Conservation (phyloP, 2,797 vertebrate species). For the Crocidura indochinensis region DNA sequence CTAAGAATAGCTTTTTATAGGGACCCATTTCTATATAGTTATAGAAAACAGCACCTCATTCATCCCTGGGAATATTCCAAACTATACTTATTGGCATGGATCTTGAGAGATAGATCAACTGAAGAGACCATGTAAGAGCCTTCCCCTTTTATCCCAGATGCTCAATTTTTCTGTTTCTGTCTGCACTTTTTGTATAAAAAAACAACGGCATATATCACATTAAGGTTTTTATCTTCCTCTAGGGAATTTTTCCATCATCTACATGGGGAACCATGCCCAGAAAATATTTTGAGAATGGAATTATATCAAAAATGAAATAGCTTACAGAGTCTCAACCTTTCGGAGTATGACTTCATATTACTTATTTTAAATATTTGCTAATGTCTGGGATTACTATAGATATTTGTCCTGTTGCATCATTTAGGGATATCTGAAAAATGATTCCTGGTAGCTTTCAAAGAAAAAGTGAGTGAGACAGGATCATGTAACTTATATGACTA, state of each 20-base stretch:
- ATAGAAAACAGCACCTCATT: background rate
- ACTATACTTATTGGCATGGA: background rate
- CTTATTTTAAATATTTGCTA: slow-evolving; percentile 67
- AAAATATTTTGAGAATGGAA: slow-evolving; percentile 82
- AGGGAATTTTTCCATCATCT: slow-evolving; percentile 74
- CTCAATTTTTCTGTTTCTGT: slow-evolving; percentile 42
- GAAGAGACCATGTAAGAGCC: background rate
- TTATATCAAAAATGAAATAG: slow-evolving; percentile 78
- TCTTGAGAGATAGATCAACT: background rate
- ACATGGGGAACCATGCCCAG: slow-evolving; percentile 67
- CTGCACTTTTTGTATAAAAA: slow-evolving; percentile 57
- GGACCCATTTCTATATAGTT: background rate
- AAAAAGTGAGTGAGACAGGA: slow-evolving; percentile 14
- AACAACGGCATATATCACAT: slow-evolving; percentile 46
- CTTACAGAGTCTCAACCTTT: slow-evolving; percentile 68
- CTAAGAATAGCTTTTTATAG: slow-evolving; percentile 33
- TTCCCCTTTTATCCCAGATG: background rate
- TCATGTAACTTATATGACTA: background rate
- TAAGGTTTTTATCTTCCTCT: slow-evolving; percentile 76
- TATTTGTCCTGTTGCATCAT: slow-evolving; percentile 67
- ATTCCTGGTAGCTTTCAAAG: slow-evolving; percentile 2
- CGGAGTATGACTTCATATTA: slow-evolving; percentile 73
- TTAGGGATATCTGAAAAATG: slow-evolving; percentile 60
- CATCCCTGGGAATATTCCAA: slow-evolving; percentile 37
- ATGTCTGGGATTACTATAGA: slow-evolving; percentile 67